phyloP scores from a whole-genome alignment of 2,888 invertebrate genomes.

The Geophilus truncorum region DNA sequence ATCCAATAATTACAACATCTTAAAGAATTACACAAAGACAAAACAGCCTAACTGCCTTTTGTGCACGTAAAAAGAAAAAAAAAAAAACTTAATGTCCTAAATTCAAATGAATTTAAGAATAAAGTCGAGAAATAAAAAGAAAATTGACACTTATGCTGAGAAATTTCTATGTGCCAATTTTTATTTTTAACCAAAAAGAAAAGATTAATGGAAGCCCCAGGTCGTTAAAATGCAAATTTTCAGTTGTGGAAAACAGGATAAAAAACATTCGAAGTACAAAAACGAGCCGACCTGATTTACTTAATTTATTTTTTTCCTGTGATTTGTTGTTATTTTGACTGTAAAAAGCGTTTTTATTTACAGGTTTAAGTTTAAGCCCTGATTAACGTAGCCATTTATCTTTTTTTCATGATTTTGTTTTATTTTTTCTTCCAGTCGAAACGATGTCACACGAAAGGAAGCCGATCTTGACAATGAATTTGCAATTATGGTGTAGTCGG shows the following conservation, averaged over 20 bases:
- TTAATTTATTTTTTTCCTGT: background rate
- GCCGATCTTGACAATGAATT: slow-evolving; percentile 3
- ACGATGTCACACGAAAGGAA: slow-evolving; percentile 1
- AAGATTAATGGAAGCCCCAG: background rate
- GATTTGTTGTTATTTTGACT: no score
- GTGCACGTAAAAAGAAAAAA: no score
- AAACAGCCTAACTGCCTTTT: no score
- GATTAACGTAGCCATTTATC: background rate
- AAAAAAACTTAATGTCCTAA: no score
- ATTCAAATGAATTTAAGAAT: no score
- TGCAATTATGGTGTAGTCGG: background rate
- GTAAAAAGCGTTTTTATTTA: no score
- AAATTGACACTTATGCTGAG: no score
- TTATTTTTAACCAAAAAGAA: background rate
- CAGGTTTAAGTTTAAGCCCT: background rate
- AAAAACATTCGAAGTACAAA: background rate
- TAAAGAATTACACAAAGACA: no score
- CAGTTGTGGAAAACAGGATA: no score
- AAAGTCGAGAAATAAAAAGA: no score
- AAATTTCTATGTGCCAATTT: background rate
- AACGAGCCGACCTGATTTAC: background rate
- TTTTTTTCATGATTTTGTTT: background rate
- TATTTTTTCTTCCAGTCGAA: background rate
- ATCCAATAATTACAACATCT: background rate
- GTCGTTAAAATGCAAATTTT: background rate